Conservation (phyloP, 2,113 vertebrate genomes). For the Dromiciops gliroides region DNA sequence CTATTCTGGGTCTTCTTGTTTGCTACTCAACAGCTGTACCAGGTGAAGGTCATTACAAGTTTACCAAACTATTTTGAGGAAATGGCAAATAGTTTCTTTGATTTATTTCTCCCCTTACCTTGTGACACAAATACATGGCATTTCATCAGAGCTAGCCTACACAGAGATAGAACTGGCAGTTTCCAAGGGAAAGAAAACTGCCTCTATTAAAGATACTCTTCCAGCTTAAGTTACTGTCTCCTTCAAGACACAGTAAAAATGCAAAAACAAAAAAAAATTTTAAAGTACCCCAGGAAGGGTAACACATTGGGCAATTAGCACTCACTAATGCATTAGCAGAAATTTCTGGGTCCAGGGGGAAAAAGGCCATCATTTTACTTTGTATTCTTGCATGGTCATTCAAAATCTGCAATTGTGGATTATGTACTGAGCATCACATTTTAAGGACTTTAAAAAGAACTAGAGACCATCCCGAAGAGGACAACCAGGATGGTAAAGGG, state of each 20-base stretch:
- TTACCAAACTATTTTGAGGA: neutral
- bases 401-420: neutral
- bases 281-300: neutral
- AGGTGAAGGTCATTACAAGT: slow-evolving; percentile 21
- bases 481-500: too few relatives aligned
- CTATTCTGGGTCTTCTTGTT: slow-evolving; percentile 51
- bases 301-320: neutral
- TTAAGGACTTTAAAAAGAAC: neutral
- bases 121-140: neutral
- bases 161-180: neutral
- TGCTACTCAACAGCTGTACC: slow-evolving; percentile 54
- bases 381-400: too few relatives aligned
- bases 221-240: neutral
- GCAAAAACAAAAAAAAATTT: neutral
- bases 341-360: neutral
- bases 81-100: accelerated
- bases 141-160: too few relatives aligned
- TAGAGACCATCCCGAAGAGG: neutral
- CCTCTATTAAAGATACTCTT: neutral
- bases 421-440: neutral
- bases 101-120: slow-evolving; percentile 2
- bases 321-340: neutral
- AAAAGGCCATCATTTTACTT: neutral
- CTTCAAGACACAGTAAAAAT: neutral
- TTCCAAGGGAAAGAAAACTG: too few relatives aligned